Percentiles rank a stretch among this genome's conserved stretches.
phyloP scores from a whole-genome alignment of 2,113 vertebrate species.

The Carettochelys insculpta region DNA sequence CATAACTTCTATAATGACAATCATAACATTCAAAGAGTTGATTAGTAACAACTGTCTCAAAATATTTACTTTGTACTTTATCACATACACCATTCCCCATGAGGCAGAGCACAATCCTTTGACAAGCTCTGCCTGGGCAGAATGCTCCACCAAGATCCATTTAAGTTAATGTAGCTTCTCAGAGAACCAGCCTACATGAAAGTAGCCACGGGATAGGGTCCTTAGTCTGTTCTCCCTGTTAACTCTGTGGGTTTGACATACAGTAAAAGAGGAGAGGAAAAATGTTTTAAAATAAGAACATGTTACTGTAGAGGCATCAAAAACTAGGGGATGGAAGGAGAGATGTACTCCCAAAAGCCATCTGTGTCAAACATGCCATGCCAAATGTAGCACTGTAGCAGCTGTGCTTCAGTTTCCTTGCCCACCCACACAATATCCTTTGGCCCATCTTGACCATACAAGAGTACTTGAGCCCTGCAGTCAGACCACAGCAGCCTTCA shows the following conservation, averaged over 20 bases:
- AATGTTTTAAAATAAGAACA: no score
- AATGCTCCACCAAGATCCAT: not conserved
- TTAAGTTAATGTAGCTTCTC: not conserved
- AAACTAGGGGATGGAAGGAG: not conserved
- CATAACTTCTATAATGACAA: not conserved
- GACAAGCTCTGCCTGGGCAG: not conserved
- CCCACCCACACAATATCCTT: no score
- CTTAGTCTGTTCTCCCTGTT: not conserved
- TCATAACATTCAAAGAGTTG: not conserved
- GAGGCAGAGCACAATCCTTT: not conserved
- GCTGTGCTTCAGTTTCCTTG: not conserved
- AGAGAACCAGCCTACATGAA: not conserved
- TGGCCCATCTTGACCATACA: not conserved
- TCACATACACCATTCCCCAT: not conserved
- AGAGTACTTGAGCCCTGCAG: not conserved
- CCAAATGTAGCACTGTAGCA: not conserved
- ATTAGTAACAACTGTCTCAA: not conserved
- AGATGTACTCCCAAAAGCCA: not conserved
- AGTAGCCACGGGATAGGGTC: not conserved
- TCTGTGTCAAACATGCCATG: not conserved
- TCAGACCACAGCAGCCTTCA: no score
- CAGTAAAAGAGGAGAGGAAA: not conserved
- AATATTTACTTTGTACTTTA: not conserved
- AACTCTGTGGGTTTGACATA: not conserved
- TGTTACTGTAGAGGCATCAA: not conserved